These are phyloP conservation scores for Macrocentrus cingulum DNA, from an alignment of 1,140 invertebrate species.

Conservation along the genomic window DNA sequence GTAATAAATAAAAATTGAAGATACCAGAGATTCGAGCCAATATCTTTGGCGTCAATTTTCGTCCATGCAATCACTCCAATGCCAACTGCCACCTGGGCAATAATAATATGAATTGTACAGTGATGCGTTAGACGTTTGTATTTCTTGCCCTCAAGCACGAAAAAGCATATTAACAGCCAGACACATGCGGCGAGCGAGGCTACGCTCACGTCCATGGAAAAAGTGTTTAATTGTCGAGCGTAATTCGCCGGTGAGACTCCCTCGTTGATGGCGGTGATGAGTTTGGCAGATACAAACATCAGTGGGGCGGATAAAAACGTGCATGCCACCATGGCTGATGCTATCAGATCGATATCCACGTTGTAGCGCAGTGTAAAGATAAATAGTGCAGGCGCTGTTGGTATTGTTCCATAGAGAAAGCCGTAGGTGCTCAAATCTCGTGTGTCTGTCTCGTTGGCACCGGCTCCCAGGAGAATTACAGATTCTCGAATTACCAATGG, in stretches of 20 bases:
- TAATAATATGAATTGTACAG: conserved; percentile 74
- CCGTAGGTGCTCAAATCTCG: conserved; percentile 86
- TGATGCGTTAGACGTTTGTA: conserved; percentile 80
- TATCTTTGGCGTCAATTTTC: conserved; percentile 36
- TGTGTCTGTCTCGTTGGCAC: conserved; percentile 71
- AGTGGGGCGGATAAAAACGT: conserved; percentile 91
- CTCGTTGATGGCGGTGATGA: conserved; percentile 74
- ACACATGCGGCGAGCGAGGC: conserved; percentile 72
- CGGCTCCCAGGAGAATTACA: conserved; percentile 73
- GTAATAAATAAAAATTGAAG: conserved; percentile 74
- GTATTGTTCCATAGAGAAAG: conserved; percentile 95
- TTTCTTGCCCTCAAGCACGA: conserved; percentile 68
- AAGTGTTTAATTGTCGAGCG: conserved; percentile 73
- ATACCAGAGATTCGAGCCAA: conserved; percentile 54
- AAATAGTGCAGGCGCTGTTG: conserved; percentile 91
- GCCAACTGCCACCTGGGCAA: conserved; percentile 66
- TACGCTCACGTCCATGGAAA: conserved; percentile 82
- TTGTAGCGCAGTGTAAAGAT: conserved; percentile 90
- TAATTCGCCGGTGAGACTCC: conserved; percentile 69
- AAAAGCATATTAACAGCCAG: conserved; percentile 79
- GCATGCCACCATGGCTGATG: conserved; percentile 88
- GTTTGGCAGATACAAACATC: conserved; percentile 93
- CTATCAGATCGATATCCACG: conserved; percentile 85
- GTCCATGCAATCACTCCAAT: conserved; percentile 53
- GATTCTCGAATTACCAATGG: conserved; percentile 87